phyloP scores from a whole-genome alignment of 2,797 vertebrate genomes.

The Urocyon cinereoargenteus region DNA sequence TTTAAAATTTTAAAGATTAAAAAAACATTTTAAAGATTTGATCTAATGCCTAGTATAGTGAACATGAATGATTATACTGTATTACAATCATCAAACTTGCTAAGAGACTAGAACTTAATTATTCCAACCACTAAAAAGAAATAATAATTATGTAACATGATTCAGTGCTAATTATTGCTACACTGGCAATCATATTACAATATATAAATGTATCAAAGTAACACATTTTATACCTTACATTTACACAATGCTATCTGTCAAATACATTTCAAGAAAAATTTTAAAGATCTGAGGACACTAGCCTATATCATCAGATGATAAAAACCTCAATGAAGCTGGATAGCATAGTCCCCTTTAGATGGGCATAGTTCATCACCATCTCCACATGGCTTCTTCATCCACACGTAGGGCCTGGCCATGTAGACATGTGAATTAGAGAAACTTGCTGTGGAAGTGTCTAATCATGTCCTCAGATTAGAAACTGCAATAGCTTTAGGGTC shows the following conservation, averaged over 20 bases:
- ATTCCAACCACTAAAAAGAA: too few relatives aligned
- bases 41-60: neutral
- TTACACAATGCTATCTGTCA: neutral
- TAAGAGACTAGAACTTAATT: too few relatives aligned
- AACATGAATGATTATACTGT: too few relatives aligned
- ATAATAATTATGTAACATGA: too few relatives aligned
- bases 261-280: neutral
- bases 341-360: neutral
- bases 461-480: neutral
- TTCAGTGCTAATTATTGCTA: too few relatives aligned
- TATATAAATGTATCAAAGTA: too few relatives aligned
- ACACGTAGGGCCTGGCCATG: neutral
- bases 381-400: neutral
- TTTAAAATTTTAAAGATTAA: neutral
- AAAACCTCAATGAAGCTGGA: neutral
- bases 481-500: neutral
- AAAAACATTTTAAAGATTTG: neutral
- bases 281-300: neutral
- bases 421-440: neutral
- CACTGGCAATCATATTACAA: too few relatives aligned
- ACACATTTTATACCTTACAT: neutral
- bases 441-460: too few relatives aligned
- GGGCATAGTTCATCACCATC: neutral
- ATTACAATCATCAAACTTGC: too few relatives aligned
- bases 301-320: neutral